Percentiles rank a stretch among this genome's conserved stretches.
phyloP scores from a whole-genome alignment of 1,140 invertebrate species.

The Drosophila nannoptera region DNA sequence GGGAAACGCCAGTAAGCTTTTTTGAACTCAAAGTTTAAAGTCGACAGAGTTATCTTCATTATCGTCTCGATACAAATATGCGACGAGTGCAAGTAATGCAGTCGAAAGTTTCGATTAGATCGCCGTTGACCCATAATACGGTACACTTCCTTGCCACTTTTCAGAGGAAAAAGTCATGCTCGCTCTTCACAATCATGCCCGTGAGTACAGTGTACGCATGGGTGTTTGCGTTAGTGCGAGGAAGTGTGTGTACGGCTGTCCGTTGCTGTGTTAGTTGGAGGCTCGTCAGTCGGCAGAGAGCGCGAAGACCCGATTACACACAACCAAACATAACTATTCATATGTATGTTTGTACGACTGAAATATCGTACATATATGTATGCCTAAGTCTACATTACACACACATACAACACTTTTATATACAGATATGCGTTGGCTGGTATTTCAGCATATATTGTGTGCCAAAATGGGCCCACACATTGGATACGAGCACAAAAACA shows the following conservation, averaged over 20 bases:
- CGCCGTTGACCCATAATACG: not conserved
- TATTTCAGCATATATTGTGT: conserved; percentile 18
- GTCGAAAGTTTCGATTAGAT: not conserved
- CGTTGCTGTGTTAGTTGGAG: conserved; percentile 52
- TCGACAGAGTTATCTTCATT: not conserved
- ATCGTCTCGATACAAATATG: not conserved
- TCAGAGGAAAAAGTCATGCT: not conserved
- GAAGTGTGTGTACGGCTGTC: conserved; percentile 11
- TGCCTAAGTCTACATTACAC: too few relatives aligned
- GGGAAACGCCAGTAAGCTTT: not conserved
- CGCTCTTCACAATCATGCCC: not conserved
- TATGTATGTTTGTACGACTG: conserved; percentile 2
- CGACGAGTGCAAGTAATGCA: not conserved
- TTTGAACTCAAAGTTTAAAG: not conserved
- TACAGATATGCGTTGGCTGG: conserved; percentile 3
- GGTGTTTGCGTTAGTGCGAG: conserved; percentile 5
- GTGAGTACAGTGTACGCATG: not conserved
- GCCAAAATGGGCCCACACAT: conserved; percentile 18
- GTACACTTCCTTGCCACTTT: not conserved
- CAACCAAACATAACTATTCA: conserved; percentile 7
- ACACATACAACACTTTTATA: too few relatives aligned
- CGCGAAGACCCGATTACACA: conserved; percentile 43
- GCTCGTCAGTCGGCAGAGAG: conserved; percentile 68
- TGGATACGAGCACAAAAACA: conserved; percentile 12
- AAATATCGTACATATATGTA: not conserved